Evolutionary conservation across 2,113 vertebrate genomes (phyloP).

Genomic region (Lophura nycthemera): DNA sequence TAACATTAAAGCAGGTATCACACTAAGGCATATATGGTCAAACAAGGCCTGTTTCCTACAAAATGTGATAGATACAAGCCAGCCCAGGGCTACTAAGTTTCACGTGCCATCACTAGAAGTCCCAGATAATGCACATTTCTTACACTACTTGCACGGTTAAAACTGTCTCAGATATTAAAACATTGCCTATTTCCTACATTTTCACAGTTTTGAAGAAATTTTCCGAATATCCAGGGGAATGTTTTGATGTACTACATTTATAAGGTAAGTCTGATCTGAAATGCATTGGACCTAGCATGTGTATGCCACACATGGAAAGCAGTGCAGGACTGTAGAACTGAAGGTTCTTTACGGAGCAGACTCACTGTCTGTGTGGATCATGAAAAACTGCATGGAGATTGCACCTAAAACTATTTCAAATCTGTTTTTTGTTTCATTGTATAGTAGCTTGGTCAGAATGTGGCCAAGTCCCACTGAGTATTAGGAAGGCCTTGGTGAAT

Average conservation of each 20-base stretch:
- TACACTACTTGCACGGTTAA: not conserved
- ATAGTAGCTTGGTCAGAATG: not conserved
- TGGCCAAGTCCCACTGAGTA: not conserved
- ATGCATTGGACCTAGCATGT: not conserved
- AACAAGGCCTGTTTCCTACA: not conserved
- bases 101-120: not conserved
- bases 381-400: not conserved
- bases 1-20: not conserved
- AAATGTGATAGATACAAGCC: not conserved
- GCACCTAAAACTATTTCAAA: not conserved
- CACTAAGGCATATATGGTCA: not conserved
- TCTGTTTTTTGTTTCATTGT: not conserved
- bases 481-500: not conserved
- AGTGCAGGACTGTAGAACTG: not conserved
- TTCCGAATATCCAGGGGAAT: not conserved
- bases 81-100: not conserved
- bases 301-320: rapidly evolving
- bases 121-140: not conserved
- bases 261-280: not conserved
- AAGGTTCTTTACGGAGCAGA: not conserved
- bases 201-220: not conserved
- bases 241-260: not conserved
- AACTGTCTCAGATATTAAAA: not conserved
- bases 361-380: not conserved
- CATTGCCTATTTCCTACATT: not conserved